These are phyloP conservation scores for Athalia cordata DNA, from an alignment of 2,888 invertebrate species.

Conservation along the genomic window DNA sequence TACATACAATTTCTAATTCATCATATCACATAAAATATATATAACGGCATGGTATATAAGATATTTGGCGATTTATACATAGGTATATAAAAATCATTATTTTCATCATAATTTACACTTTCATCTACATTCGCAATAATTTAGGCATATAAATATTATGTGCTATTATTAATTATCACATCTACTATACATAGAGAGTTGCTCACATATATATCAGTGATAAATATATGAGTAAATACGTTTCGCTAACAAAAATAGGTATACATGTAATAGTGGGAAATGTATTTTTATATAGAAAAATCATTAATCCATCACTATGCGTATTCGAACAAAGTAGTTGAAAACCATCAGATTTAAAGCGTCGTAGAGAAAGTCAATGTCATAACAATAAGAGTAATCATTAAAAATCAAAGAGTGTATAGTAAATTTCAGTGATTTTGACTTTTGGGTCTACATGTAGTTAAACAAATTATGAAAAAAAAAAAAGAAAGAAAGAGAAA, in stretches of 20 bases:
- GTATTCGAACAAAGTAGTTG: background rate
- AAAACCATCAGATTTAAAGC: background rate
- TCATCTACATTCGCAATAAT: no score
- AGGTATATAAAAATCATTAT: no score
- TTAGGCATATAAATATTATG: no score
- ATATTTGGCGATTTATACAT: no score
- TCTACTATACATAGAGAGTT: background rate
- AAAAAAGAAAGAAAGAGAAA: background rate
- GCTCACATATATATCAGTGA: background rate
- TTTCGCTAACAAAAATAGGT: no score
- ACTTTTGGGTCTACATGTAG: background rate
- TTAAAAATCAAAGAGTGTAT: background rate
- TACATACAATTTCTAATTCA: background rate
- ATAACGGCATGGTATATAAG: conserved; percentile 12
- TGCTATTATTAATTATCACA: no score
- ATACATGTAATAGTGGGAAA: background rate
- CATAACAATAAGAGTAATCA: background rate
- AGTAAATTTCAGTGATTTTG: background rate
- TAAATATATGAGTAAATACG: background rate
- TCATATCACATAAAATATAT: no score
- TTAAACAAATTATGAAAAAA: background rate
- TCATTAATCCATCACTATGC: background rate
- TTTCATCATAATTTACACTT: no score
- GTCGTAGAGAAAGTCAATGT: background rate
- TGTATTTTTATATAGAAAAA: background rate